These are phyloP conservation scores for Gymnobelideus leadbeateri DNA, from an alignment of 2,113 vertebrate genomes.

Conservation along the genomic window DNA sequence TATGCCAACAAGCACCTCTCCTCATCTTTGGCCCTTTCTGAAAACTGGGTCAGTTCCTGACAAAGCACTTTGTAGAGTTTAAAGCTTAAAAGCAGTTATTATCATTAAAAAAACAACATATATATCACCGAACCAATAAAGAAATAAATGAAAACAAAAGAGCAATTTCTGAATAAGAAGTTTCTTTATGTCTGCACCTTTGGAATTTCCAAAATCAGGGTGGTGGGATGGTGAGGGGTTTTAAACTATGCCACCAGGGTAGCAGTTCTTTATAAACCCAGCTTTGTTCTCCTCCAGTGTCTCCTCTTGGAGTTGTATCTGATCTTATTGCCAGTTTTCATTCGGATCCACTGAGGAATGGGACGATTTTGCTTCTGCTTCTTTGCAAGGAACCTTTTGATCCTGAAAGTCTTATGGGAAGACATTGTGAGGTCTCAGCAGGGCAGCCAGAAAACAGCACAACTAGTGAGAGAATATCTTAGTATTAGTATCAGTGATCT, in stretches of 20 bases:
- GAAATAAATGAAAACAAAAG: background rate
- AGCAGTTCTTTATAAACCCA: slow-evolving; percentile 87
- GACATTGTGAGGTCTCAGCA: slow-evolving; percentile 76
- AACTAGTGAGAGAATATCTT: background rate
- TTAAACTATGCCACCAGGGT: background rate
- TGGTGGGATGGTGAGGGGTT: background rate
- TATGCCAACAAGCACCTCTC: background rate
- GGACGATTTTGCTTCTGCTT: slow-evolving; percentile 96
- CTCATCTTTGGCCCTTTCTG: background rate
- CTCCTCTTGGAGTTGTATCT: slow-evolving; percentile 96
- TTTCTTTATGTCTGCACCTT: background rate
- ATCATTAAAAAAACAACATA: background rate
- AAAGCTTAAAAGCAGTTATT: background rate
- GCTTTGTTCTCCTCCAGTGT: slow-evolving; percentile 94
- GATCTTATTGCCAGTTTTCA: slow-evolving; percentile 96
- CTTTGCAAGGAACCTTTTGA: slow-evolving; percentile 93
- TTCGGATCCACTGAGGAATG: slow-evolving; percentile 93
- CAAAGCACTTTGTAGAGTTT: background rate
- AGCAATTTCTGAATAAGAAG: background rate
- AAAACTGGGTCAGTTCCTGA: background rate
- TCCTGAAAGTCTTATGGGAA: slow-evolving; percentile 95
- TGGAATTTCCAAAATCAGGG: background rate
- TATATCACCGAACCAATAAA: background rate
- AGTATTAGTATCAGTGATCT: background rate
- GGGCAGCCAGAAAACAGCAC: background rate